Percentiles rank a stretch among this genome's conserved stretches.
Evolutionary conservation across 2,888 invertebrate species (phyloP).

Genomic region (Epistrophe eligans): DNA sequence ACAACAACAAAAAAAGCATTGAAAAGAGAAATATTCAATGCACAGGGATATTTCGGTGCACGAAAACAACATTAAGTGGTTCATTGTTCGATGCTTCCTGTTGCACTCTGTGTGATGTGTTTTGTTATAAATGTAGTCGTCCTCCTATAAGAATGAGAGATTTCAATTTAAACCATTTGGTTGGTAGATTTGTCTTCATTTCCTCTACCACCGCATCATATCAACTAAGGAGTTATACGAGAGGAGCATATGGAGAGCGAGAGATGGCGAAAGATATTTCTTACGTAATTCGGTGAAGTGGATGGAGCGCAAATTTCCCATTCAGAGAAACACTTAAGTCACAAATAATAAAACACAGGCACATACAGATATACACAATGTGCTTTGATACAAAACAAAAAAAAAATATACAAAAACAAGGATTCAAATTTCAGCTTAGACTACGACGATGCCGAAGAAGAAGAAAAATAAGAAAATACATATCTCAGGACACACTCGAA

Average conservation of each 20-base stretch:
- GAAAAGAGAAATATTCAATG: conserved; percentile 32
- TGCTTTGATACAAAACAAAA: conserved; percentile 34
- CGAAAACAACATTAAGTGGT: conserved; percentile 75
- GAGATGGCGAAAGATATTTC: conserved; percentile 32
- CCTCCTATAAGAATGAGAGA: conserved; percentile 51
- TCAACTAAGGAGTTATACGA: background rate
- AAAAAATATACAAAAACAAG: conserved; percentile 53
- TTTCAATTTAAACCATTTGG: conserved; percentile 70
- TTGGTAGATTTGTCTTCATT: conserved; percentile 71
- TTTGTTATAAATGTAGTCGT: conserved; percentile 23
- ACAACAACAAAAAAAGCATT: background rate
- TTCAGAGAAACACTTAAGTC: conserved; percentile 55
- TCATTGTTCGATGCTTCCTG: conserved; percentile 73
- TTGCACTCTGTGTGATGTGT: conserved; percentile 53
- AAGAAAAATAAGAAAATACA: conserved; percentile 1
- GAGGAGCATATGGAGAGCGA: background rate
- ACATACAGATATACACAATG: background rate
- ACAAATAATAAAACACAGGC: conserved; percentile 6
- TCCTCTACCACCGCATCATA: conserved; percentile 9
- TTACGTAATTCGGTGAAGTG: conserved; percentile 62
- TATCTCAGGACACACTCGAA: conserved; percentile 28
- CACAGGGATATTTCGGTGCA: conserved; percentile 71
- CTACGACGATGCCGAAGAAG: background rate
- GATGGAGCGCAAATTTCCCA: conserved; percentile 46
- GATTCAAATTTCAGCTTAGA: conserved; percentile 68